These are phyloP conservation scores for Notarius lentiginosus DNA, from an alignment of 2,113 vertebrate genomes.

Conservation along the genomic window DNA sequence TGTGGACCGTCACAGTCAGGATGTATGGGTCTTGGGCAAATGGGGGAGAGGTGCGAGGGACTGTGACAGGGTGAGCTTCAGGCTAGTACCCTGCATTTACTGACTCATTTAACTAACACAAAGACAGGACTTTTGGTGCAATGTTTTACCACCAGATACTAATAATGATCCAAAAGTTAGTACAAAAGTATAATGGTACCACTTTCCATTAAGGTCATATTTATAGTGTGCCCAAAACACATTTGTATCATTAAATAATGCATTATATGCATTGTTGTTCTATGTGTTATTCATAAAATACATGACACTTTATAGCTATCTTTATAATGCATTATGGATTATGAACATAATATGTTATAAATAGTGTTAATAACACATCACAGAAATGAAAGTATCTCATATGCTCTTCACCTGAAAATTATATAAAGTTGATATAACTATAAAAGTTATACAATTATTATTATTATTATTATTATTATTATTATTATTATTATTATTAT, in stretches of 20 bases:
- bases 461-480: too few relatives aligned
- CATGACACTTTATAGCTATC: neutral
- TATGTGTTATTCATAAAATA: constrained; percentile 3
- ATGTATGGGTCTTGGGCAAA: constrained; percentile 49
- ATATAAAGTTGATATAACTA: too few relatives aligned
- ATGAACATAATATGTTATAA: neutral
- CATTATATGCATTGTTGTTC: neutral
- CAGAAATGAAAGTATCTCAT: neutral
- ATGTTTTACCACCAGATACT: neutral
- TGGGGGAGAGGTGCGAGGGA: constrained; percentile 28
- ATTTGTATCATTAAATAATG: neutral
- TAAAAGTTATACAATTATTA: neutral
- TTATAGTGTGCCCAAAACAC: neutral
- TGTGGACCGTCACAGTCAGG: constrained; percentile 49
- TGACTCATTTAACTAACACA: constrained; percentile 47
- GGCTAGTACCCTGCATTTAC: constrained; percentile 46
- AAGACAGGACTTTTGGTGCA: constrained; percentile 24
- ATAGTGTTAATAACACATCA: neutral
- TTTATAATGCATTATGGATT: neutral
- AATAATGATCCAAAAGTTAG: neutral
- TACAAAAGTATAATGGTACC: neutral
- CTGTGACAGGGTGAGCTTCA: constrained; percentile 47
- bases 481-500: too few relatives aligned
- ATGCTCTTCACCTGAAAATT: too few relatives aligned
- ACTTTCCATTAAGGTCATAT: neutral